Conservation (phyloP, 2,113 vertebrate species). For the Cygnus atratus region DNA sequence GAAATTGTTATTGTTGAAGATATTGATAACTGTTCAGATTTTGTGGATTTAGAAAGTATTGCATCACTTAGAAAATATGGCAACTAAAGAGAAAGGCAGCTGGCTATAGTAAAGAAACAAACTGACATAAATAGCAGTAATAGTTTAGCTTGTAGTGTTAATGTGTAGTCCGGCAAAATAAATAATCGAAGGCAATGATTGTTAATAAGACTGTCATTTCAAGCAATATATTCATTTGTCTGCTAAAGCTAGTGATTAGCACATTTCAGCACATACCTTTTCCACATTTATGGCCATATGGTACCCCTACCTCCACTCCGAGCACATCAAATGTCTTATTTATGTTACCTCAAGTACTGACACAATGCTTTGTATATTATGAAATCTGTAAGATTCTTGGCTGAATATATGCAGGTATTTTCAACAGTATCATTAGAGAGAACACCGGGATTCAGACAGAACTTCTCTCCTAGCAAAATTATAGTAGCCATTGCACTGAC, state of each 20-base stretch:
- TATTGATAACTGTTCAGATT: background rate
- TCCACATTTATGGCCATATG: background rate
- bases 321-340: background rate
- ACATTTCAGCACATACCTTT: background rate
- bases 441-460: background rate
- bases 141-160: background rate
- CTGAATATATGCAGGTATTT: background rate
- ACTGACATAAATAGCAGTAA: background rate
- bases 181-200: background rate
- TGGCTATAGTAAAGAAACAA: slow-evolving; percentile 15
- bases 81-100: background rate
- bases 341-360: background rate
- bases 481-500: background rate
- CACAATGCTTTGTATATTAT: background rate
- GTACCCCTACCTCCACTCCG: background rate
- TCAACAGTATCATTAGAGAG: background rate
- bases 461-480: background rate
- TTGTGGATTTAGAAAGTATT: background rate
- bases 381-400: background rate
- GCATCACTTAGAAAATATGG: slow-evolving; percentile 18
- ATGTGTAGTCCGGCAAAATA: background rate
- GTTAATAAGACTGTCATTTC: background rate
- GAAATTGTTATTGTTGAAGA: background rate
- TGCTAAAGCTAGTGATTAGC: background rate
- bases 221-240: background rate